Conservation (phyloP, 2,888 invertebrate species). For the Beris morrisii region DNA sequence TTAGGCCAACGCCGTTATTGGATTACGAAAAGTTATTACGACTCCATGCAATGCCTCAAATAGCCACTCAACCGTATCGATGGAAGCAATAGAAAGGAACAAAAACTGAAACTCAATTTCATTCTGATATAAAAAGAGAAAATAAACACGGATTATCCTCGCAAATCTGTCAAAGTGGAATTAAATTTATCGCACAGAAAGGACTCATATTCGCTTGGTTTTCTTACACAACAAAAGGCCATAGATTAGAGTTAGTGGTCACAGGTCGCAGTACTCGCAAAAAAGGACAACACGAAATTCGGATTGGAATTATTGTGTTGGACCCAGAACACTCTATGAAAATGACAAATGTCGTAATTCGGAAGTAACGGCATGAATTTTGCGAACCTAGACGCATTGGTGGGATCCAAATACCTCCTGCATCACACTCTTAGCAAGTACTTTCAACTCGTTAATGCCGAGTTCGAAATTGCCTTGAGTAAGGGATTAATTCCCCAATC, state of each 20-base stretch:
- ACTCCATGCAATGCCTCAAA: conserved; percentile 29
- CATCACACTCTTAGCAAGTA: neutral
- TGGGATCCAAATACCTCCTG: no score
- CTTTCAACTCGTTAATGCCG: neutral
- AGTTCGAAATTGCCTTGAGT: neutral
- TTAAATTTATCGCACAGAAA: conserved; percentile 29
- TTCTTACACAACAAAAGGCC: conserved; percentile 6
- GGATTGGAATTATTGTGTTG: no score
- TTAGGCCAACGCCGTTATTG: conserved; percentile 36
- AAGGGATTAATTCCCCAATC: no score
- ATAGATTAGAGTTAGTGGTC: conserved; percentile 13
- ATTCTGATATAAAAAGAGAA: conserved; percentile 21
- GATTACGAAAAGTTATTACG: conserved; percentile 39
- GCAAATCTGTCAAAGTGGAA: conserved; percentile 32
- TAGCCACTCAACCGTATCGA: conserved; percentile 26
- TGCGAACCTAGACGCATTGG: neutral
- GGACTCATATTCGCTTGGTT: conserved; percentile 18
- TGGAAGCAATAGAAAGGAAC: neutral
- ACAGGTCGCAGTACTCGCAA: no score
- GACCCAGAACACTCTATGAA: no score
- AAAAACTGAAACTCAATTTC: conserved; percentile 28
- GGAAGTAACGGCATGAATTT: neutral
- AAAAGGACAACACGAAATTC: no score
- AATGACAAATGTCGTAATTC: no score
- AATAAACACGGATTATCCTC: conserved; percentile 31